Evolutionary conservation across 1,140 invertebrate genomes (phyloP), one percentile per base, ranked within the genome.

Genomic region (Geopemphigus sp.): DNA sequence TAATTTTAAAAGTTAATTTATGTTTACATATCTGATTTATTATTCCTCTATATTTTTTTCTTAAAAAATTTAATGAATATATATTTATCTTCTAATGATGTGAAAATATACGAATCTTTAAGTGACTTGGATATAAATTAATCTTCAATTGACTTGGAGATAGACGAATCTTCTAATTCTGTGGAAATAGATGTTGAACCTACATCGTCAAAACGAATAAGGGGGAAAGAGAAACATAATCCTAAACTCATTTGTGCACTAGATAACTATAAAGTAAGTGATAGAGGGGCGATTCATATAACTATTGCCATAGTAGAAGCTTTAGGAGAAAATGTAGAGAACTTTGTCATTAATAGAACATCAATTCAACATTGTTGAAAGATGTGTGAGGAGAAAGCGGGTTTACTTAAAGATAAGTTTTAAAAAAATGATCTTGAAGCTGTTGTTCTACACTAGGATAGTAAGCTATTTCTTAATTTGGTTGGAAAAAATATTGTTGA

Each of bases 361-460:
- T 66, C 63, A 47, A 66, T 64, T 64, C 61, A 64, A 39, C 61
- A 29, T 64, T 64, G 61, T 64, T 14, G 61, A 1, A 4, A 64
- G 15, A 64, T 32, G 26, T 10, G 26, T 32, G 15, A 64, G 32
- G 26, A 64, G 17, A 63, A 29, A 64, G 32, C 61, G 17, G n/a
- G 14, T 32, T 29, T 39, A 32, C 29, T 64, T 64, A 32, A 64
- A 64, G 17, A 53, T 39, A 22, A 56, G 45, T n/a, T 39, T 19
- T n/a, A 59, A 26, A 17, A 61, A 59, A 78, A 19, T 78, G 22
- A 50, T 54, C 50, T 54, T 12, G 32, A 82, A 17, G 29, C 82
- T 14, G 76, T 80, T n/a, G 56, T 81, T 59, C 76, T 82, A n/a
- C 5, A 82, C 19, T 81, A 81, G 82, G 81, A 83, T 83, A 83